These are phyloP conservation scores for Irena cyanogastra DNA, from an alignment of 2,113 vertebrate species.

Conservation along the genomic window DNA sequence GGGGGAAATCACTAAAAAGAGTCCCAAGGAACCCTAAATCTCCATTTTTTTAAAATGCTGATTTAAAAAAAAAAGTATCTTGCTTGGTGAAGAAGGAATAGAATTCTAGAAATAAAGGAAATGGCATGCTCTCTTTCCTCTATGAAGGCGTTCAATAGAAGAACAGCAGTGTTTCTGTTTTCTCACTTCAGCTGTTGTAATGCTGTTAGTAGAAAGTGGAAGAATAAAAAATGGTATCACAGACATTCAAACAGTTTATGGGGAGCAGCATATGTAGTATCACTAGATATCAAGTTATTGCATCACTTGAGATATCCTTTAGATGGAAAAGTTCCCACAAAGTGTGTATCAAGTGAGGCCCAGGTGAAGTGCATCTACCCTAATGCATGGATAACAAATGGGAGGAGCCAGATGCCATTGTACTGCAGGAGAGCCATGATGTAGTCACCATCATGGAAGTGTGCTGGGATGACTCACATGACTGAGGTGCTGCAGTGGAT, in stretches of 20 bases:
- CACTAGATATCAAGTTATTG: background rate
- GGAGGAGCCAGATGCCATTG: background rate
- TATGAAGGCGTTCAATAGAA: background rate
- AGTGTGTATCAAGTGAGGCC: background rate
- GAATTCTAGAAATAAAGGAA: background rate
- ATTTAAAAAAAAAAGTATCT: fast-evolving
- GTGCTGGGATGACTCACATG: background rate
- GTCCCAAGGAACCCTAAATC: background rate
- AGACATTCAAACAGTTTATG: background rate
- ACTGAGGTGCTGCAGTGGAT: background rate
- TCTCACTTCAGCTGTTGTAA: background rate
- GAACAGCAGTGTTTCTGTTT: background rate
- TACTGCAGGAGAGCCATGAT: background rate
- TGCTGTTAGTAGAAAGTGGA: background rate
- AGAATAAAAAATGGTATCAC: background rate
- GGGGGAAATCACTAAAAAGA: fast-evolving
- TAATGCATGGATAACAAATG: too few species aligned
- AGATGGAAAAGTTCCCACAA: background rate
- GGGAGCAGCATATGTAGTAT: background rate
- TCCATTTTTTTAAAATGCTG: background rate
- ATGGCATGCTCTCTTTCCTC: background rate
- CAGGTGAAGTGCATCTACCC: background rate
- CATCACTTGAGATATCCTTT: background rate
- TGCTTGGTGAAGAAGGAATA: background rate
- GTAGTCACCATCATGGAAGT: background rate